Evolutionary conservation across 2,113 vertebrate genomes (phyloP).

Genomic region (Stercorarius parasiticus): DNA sequence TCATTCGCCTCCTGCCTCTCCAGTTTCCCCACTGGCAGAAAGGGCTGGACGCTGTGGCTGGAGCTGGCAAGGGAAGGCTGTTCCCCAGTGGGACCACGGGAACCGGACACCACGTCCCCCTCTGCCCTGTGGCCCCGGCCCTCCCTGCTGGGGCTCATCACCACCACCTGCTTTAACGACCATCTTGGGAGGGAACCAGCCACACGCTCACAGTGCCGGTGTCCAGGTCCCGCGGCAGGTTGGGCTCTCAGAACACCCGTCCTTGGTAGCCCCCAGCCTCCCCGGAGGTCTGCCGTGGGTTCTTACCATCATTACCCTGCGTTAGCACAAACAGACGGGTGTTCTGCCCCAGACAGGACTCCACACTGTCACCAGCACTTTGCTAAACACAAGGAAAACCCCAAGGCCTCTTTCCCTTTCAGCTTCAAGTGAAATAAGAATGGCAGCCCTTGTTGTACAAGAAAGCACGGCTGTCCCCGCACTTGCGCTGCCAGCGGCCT

Average conservation of each 20-base stretch:
- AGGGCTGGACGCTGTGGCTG: too few species aligned
- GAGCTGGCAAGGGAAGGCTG: not conserved
- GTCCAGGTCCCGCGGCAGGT: not conserved
- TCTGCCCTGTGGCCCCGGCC: not conserved
- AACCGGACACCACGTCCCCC: not conserved
- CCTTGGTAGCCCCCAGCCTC: not conserved
- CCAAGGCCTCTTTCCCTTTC: not conserved
- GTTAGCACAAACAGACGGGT: not conserved
- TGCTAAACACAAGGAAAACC: not conserved
- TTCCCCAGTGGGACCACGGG: accelerated
- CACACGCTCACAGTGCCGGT: not conserved
- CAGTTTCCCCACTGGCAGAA: not conserved
- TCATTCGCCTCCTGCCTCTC: not conserved
- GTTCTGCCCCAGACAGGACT: not conserved
- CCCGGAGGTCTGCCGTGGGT: not conserved
- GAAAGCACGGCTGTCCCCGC: not conserved
- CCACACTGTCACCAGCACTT: not conserved
- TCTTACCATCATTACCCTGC: not conserved
- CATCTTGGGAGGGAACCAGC: not conserved
- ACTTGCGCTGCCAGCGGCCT: not conserved
- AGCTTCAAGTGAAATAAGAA: not conserved
- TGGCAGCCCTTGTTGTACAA: not conserved
- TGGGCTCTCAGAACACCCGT: not conserved
- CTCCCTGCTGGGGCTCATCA: not conserved
- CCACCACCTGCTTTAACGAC: not conserved